Conservation (phyloP, 1,140 invertebrate species). For the Drosophila funebris region DNA sequence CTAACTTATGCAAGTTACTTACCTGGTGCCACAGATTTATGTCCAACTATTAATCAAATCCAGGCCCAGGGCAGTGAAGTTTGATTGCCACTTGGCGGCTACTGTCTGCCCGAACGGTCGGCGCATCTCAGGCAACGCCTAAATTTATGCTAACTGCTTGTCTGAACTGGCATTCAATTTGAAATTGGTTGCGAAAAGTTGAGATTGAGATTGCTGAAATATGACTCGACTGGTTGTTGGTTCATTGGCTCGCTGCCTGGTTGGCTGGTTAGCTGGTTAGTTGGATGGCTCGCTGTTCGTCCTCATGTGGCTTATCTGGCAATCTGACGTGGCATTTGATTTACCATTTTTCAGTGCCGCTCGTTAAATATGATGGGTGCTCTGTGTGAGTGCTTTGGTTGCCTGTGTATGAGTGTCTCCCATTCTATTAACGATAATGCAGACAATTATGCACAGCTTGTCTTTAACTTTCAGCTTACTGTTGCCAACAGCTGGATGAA, state of each 20-base stretch:
- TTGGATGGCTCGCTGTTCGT: not conserved
- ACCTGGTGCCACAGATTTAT: slow-evolving; percentile 40
- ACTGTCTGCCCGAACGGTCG: not conserved
- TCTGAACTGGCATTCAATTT: slow-evolving; percentile 38
- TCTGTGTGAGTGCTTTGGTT: not conserved
- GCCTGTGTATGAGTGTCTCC: not conserved
- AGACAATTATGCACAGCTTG: slow-evolving; percentile 28
- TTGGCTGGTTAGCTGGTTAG: not conserved
- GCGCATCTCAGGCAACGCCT: not conserved
- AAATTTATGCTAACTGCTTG: slow-evolving; percentile 44
- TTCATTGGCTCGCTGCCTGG: not conserved
- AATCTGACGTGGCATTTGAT: slow-evolving; percentile 33
- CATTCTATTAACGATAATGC: slow-evolving; percentile 29
- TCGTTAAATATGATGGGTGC: slow-evolving; percentile 23
- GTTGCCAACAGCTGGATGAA: slow-evolving; percentile 5
- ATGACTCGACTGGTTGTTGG: slow-evolving; percentile 11
- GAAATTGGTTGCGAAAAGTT: slow-evolving; percentile 46
- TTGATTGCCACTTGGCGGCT: slow-evolving; percentile 33
- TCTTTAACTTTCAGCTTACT: not conserved
- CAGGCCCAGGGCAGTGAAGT: slow-evolving; percentile 14
- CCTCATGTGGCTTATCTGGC: slow-evolving; percentile 1
- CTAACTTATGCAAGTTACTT: slow-evolving; percentile 50
- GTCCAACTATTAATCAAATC: slow-evolving; percentile 45
- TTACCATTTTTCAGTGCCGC: slow-evolving; percentile 32
- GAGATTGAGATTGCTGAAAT: slow-evolving; percentile 37